Evolutionary conservation across 1,140 invertebrate species (phyloP), one percentile per base, ranked within the genome.

Genomic region (Tetragonula clypearis): DNA sequence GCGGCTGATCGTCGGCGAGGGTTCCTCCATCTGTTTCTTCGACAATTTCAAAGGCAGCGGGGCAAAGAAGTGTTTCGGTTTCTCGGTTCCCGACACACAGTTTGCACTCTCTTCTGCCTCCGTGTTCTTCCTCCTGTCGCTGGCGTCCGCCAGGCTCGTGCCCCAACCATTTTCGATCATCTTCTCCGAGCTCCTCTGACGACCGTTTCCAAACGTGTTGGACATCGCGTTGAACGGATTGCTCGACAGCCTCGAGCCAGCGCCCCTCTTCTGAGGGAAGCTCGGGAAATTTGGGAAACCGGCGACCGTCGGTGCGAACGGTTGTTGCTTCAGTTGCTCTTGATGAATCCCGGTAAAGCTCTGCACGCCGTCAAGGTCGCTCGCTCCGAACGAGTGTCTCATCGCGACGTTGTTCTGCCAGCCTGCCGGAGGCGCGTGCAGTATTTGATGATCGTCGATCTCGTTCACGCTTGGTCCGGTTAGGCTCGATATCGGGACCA

Each of bases 41-140:
- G 41, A 49, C 41, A 88, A 19, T 41, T 89, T 94, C 4, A 76
- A 69, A 1, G 86, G 30, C 41, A 95, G 87, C 1, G 95, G 95
- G 0, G 95, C 93, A 76, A 96, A 96, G 75, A 95, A 95, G 55
- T 95, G 94, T 73, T 93, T 95, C 0, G 93, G 92, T 30, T 90
- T 92, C 23, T 87, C 90, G 0, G 49, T 2, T 49, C 21, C 69
- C 2, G 35, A 23, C 2, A 58, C 55, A 35, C 53, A 8, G 41
- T 49, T 26, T 4, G 56, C 3, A 11, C 30, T 30, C n/a, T 82
- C 78, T 5, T 81, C 87, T 0, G n/a, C 6, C 2, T 82, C 71
- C 9, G 56, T 49, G 41, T 49, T 66, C 2, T 17, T 53, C 49
- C 23, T 83, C 56, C 26, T 65, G 11, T 71, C 49, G 30, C 35